Percentiles rank a stretch among this genome's conserved stretches.
Evolutionary conservation across 1,140 invertebrate species (phyloP).

Genomic region (Papilio aristodemus): DNA sequence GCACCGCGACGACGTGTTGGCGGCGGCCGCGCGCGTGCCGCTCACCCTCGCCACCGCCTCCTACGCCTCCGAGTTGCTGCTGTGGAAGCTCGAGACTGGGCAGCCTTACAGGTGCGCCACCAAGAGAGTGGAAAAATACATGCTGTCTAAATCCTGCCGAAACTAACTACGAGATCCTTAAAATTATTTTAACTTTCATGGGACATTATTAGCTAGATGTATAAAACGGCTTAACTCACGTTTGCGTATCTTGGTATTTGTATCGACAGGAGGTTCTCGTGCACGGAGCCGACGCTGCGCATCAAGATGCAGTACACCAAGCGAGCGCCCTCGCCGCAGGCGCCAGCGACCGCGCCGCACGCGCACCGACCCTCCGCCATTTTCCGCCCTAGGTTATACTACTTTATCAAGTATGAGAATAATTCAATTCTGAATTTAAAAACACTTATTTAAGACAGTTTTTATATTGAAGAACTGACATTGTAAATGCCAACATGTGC

Average conservation of each 20-base stretch:
- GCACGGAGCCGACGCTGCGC: conserved; percentile 73
- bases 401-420: too few species aligned
- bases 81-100: conserved; percentile 88
- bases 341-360: conserved; percentile 6
- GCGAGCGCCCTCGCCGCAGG: conserved; percentile 44
- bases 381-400: conserved; percentile 48
- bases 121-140: too few species aligned
- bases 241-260: too few species aligned
- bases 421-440: too few species aligned
- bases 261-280: conserved; percentile 70
- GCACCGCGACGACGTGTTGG: conserved; percentile 88
- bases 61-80: conserved; percentile 88
- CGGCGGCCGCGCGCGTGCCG: conserved; percentile 82
- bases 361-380: conserved; percentile 39
- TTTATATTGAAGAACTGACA: too few species aligned
- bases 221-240: too few species aligned
- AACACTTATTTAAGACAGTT: too few species aligned
- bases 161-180: too few species aligned
- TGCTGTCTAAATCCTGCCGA: too few species aligned
- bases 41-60: conserved; percentile 85
- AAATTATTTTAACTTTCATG: too few species aligned
- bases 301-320: conserved; percentile 73
- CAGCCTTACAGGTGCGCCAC: conserved; percentile 81
- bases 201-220: too few species aligned
- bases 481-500: too few species aligned